Base-by-base conservation (phyloP, 1,140 invertebrate genomes). In the Chlorops oryzae region DNA sequence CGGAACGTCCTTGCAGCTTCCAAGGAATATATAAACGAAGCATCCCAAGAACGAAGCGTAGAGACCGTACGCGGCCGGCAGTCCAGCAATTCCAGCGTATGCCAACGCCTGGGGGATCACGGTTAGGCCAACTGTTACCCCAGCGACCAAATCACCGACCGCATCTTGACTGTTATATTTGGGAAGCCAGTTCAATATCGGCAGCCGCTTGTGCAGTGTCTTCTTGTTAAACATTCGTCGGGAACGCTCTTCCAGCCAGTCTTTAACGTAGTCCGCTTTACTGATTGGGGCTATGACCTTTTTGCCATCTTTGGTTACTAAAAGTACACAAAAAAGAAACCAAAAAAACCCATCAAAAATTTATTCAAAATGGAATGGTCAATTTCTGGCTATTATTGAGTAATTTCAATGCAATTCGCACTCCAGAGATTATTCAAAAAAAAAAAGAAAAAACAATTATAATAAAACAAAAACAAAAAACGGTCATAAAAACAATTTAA, bases 31-130 rank as follows among this genome's bases (percentile, higher is more conserved):
- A 75, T 97, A 97, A 38, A 95, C 79, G 67, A 96, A 88, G 65
- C 86, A 86, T 24, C 92, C 91, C 61, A 96, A 73, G 73, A 96
- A 96, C 0, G 91, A 90, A 18, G 88, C 85, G 69, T 96, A 96
- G 1, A 96, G 76, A 40, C 92, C 93, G 72, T 90, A 86, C 83
- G 61, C 65, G 12, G 84, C 74, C 18, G 85, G 85, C 51, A 92
- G 71, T 22, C 86, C 87, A 9, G 89, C 90, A 43, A 94, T 84
- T 56, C 81, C 84, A 9, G 90, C 82, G 70, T 93, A 94, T 3
- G 90, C 90, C 44, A 93, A 70, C 13, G 84, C 85, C 64, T 88
- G 86, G 9, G 86, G 86, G 52, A 88, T 87, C 3, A 88, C 84
- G 4, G 90, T 94, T 10, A 94, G 76, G 1, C 89, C 91, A 4